Conservation (phyloP, 92 coral and sea anemone species). For the Galaxea fascicularis region DNA sequence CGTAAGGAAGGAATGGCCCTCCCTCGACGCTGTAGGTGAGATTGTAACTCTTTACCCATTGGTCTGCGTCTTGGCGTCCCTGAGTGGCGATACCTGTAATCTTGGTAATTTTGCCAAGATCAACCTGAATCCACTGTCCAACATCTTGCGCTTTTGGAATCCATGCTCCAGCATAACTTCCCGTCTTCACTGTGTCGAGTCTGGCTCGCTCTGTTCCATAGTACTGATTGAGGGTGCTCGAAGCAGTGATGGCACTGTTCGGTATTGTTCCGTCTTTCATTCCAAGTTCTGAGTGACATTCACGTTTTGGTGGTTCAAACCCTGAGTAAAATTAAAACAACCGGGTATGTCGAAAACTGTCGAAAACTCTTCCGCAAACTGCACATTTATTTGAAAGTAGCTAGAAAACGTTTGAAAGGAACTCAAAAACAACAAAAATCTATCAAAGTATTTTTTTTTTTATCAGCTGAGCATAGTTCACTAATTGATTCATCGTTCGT, state of each 20-base stretch:
- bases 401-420: no score
- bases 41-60: constrained; percentile 26
- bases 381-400: no score
- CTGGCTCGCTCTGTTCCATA: constrained; percentile 34
- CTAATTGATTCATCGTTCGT: no score
- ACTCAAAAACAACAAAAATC: no score
- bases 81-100: constrained; percentile 38
- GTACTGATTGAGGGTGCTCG: background rate
- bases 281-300: constrained; percentile 42
- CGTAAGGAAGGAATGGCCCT: constrained; percentile 26
- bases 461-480: no score
- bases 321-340: background rate
- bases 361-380: no score
- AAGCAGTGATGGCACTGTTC: constrained; percentile 27
- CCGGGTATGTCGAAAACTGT: no score
- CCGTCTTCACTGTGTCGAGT: constrained; percentile 7
- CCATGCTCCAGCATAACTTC: constrained; percentile 38
- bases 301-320: constrained; percentile 31
- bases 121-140: constrained; percentile 46
- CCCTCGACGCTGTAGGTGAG: constrained; percentile 33
- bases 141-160: constrained; percentile 11
- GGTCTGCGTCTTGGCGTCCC: constrained; percentile 21
- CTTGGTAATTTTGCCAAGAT: constrained; percentile 31
- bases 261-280: constrained; percentile 21
- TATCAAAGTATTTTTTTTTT: no score